Base-by-base conservation (phyloP, 2,113 vertebrate species). In the Chloroceryle aenea region DNA sequence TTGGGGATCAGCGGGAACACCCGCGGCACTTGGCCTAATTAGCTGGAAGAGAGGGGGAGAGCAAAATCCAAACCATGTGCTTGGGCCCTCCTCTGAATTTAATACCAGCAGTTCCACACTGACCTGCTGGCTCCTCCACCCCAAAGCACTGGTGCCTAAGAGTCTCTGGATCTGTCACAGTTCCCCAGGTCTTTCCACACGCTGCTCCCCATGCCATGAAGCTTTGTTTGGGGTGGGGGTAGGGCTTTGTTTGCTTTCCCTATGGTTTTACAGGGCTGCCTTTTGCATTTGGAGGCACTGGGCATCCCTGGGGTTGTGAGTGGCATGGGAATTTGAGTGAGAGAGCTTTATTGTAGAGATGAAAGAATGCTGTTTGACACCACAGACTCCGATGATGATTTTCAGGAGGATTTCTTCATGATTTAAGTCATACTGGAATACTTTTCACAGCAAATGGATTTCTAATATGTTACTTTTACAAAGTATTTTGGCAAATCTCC, bases 21-120 rank as follows among this genome's bases (percentile, higher is more conserved):
- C 58, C 40, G 52, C 80, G 71, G 91, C 83, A 64, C 76, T 94
- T 91, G 93, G 83, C 64, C 92, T 95, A 93, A 90, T 86, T 71
- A 81, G 40, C 56, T 84, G 34, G 91, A 92, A 62, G 5, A 14
- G 61, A 87, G 38, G 7, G 5, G 14, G 23, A 91, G 66, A 87
- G 42, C 36, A 89, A 96, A 95, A 92, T 80, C 78, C 95, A 74
- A 84, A 79, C 72, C 78, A 30, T 38, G 26, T 45, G 71, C 74
- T 45, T 55, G 48, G 40, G 43, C 21, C 48, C 59, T 79, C 52
- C 32, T 67, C 83, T 75, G 38, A 85, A 6, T 21, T 81, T 19
- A 85, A 85, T 64, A 55, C 0, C 0, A 93, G 34, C 66, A 38
- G 58, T 45, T 91, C 85, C 66, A 50, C 53, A 14, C 45, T 53